phyloP scores from a whole-genome alignment of 2,113 vertebrate species.

The Pyrgilauda ruficollis region DNA sequence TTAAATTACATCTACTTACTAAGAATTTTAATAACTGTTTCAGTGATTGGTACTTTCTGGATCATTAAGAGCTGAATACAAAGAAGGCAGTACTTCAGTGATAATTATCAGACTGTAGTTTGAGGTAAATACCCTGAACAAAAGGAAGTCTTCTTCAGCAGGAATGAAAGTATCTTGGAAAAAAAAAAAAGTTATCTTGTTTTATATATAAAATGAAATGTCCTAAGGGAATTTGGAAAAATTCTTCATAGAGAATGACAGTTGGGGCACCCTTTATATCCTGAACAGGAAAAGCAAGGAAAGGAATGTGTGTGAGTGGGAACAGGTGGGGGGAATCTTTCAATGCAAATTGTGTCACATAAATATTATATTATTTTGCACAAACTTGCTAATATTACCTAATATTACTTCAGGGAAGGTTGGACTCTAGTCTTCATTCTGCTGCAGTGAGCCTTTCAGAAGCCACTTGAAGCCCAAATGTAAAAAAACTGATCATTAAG shows the following conservation, averaged over 20 bases:
- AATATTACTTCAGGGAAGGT: background rate
- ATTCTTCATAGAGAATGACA: background rate
- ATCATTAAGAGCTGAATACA: background rate
- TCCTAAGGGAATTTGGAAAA: background rate
- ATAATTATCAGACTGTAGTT: background rate
- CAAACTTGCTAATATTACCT: background rate
- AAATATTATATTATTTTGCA: background rate
- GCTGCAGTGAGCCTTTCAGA: background rate
- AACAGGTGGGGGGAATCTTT: background rate
- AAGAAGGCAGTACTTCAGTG: background rate
- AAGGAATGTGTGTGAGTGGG: background rate
- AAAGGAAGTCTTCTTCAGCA: background rate
- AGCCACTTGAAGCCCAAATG: background rate
- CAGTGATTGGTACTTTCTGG: background rate
- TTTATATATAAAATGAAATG: background rate
- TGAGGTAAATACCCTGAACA: background rate
- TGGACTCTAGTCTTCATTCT: background rate
- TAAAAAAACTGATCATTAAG: background rate
- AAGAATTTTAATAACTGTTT: conserved; percentile 53
- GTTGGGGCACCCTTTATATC: background rate
- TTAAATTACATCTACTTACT: conserved; percentile 38
- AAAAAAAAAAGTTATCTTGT: background rate
- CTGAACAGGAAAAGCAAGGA: background rate
- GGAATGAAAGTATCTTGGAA: background rate
- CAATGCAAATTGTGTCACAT: background rate